Evolutionary conservation across 2,888 invertebrate genomes (phyloP).

Genomic region (Nomada flava): DNA sequence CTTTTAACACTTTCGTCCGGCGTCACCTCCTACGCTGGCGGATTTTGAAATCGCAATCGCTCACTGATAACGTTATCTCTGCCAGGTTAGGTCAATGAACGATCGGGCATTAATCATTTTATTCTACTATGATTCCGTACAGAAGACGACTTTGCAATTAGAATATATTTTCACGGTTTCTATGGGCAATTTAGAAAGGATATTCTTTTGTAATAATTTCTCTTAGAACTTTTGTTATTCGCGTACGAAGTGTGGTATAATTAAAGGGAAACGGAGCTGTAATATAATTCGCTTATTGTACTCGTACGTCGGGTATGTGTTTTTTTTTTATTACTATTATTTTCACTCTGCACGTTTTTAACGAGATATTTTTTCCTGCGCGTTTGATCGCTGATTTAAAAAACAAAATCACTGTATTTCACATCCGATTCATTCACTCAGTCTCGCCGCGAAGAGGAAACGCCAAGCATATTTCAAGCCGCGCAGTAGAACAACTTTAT

Average conservation of each 20-base stretch:
- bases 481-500: conserved; percentile 47
- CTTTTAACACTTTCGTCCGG: conserved; percentile 17
- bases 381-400: background rate
- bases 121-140: background rate
- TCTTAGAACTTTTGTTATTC: no score
- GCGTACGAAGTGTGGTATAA: no score
- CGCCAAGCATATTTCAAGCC: conserved; percentile 50
- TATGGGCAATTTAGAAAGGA: background rate
- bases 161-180: background rate
- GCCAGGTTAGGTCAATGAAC: conserved; percentile 64
- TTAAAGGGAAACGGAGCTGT: no score
- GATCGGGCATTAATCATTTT: conserved; percentile 44
- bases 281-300: no score
- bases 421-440: conserved; percentile 39
- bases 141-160: background rate
- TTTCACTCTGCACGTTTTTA: background rate
- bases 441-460: conserved; percentile 39
- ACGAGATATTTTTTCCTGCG: background rate
- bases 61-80: conserved; percentile 62
- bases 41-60: conserved; percentile 59
- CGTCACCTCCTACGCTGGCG: conserved; percentile 1
- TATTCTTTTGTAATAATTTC: no score
- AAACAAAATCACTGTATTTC: conserved; percentile 31
- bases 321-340: background rate
- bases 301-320: background rate